Evolutionary conservation across 2,888 invertebrate species (phyloP).

Genomic region (Leptopilina syphax): DNA sequence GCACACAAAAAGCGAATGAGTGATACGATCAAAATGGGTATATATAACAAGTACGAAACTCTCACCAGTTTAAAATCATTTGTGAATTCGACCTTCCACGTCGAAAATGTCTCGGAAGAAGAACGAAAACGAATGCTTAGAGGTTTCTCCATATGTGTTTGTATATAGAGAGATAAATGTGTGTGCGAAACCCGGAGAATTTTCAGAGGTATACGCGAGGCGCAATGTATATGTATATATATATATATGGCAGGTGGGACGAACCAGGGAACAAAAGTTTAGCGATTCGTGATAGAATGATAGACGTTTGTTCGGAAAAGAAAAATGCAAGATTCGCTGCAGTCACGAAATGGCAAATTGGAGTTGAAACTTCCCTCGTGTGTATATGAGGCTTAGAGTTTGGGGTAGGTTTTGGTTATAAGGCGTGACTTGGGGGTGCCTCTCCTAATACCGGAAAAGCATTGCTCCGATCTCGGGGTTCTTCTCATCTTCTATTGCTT

Average conservation of each 20-base stretch:
- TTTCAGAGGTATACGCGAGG: constrained; percentile 34
- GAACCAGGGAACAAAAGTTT: constrained; percentile 72
- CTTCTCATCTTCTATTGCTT: neutral
- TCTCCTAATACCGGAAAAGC: constrained; percentile 44
- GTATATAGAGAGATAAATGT: too few species aligned
- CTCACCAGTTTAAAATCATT: too few species aligned
- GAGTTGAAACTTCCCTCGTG: constrained; percentile 74
- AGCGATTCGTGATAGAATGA: constrained; percentile 76
- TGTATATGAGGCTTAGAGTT: constrained; percentile 56
- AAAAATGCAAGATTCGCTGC: constrained; percentile 77
- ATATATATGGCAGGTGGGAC: constrained; percentile 62
- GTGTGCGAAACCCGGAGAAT: neutral
- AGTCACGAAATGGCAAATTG: constrained; percentile 77
- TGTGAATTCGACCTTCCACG: constrained; percentile 10
- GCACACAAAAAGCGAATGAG: neutral
- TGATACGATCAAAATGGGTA: constrained; percentile 2
- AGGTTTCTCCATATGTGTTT: neutral
- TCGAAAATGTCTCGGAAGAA: constrained; percentile 36
- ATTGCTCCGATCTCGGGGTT: neutral
- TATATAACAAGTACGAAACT: constrained; percentile 31
- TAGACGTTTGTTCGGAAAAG: constrained; percentile 77
- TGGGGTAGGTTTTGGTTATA: constrained; percentile 71
- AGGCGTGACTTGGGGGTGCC: constrained; percentile 61
- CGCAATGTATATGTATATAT: neutral
- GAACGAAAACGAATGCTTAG: constrained; percentile 1